These are phyloP conservation scores for Casuarius casuarius DNA, from an alignment of 2,113 vertebrate species.

Conservation along the genomic window DNA sequence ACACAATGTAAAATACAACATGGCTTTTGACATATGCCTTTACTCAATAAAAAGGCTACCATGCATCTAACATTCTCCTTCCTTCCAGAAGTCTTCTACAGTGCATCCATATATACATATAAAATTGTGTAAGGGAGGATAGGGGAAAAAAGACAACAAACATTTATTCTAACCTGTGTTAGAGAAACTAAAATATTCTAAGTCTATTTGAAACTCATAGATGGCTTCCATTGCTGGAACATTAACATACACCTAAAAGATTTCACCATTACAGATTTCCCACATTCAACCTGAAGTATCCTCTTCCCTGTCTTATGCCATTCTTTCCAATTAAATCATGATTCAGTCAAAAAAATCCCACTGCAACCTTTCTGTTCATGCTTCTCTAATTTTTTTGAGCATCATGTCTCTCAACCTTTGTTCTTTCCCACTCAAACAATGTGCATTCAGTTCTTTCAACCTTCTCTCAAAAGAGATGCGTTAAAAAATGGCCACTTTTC, in stretches of 20 bases:
- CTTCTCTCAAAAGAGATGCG: neutral
- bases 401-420: neutral
- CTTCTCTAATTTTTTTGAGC: neutral
- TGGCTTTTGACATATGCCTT: neutral
- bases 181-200: neutral
- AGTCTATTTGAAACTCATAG: neutral
- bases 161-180: neutral
- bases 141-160: neutral
- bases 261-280: neutral
- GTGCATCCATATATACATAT: neutral
- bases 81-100: neutral
- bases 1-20: neutral
- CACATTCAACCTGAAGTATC: neutral
- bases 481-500: neutral
- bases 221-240: neutral
- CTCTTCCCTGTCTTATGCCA: neutral
- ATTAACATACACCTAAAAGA: neutral
- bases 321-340: conserved; percentile 5
- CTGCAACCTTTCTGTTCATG: neutral
- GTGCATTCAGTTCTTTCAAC: neutral
- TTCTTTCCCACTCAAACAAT: neutral
- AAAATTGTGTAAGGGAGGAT: neutral
- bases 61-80: neutral
- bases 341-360: neutral
- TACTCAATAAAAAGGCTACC: neutral